Conservation (phyloP, 2,797 vertebrate species). For the Triplophysa bombifrons region DNA sequence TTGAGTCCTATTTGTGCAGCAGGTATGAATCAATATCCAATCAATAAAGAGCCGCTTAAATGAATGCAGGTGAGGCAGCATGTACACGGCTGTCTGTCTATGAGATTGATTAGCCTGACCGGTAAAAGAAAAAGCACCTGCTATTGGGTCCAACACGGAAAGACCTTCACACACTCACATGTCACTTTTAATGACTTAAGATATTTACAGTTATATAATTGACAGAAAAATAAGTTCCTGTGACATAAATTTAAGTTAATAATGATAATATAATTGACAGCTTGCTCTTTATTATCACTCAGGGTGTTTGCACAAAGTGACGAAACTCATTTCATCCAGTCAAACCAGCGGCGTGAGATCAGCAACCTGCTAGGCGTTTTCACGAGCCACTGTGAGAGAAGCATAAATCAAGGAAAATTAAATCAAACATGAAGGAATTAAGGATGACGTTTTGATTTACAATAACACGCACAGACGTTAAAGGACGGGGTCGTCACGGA, state of each 20-base stretch:
- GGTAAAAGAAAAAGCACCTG: not conserved
- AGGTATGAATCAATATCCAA: constrained; percentile 44
- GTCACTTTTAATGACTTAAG: not conserved
- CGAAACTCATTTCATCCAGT: constrained; percentile 43
- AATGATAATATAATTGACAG: not conserved
- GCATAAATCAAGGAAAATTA: constrained; percentile 62
- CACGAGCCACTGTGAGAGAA: constrained; percentile 16
- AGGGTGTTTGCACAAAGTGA: constrained; percentile 13
- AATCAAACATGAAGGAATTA: constrained; percentile 66
- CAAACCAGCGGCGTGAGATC: constrained; percentile 51
- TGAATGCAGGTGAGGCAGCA: constrained; percentile 25
- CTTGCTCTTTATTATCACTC: not conserved
- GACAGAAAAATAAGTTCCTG: not conserved
- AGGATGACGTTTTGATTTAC: constrained; percentile 63
- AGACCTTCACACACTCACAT: not conserved
- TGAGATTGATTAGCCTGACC: constrained; percentile 17
- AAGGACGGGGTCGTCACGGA: constrained; percentile 49
- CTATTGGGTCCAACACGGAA: not conserved
- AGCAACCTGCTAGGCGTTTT: constrained; percentile 23
- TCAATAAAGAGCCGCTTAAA: not conserved
- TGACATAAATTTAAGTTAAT: not conserved
- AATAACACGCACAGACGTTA: constrained; percentile 59
- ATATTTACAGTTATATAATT: not conserved
- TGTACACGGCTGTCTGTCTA: constrained; percentile 13
- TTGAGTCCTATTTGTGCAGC: constrained; percentile 38